Base-by-base conservation (phyloP, 2,113 vertebrate species). In the Speoplatyrhinus poulsoni region DNA sequence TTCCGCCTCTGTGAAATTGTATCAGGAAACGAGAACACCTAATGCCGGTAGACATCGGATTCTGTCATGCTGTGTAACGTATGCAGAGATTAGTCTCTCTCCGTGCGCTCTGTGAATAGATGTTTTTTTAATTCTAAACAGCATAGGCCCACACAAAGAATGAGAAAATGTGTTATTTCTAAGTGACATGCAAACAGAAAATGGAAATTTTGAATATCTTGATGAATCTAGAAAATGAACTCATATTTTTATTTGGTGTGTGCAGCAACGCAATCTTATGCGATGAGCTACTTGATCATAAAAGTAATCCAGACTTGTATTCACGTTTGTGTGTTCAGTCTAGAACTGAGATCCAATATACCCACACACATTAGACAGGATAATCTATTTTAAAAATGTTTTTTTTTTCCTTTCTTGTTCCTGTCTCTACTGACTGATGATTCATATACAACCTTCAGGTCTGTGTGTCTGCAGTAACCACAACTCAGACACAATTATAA, bases 401-500 rank as follows among this genome's bases (percentile, higher is more conserved):
- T 9, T 0, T 26, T 9, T 0, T 0, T 63, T 66, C 19, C 52
- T 7, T 3, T 8, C 67, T 68, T 41, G 4, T 67, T 33, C 53
- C 56, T 5, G 10, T 12, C 2, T 32, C 56, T 61, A 6, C 12
- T 69, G 52, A 61, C 16, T 12, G 15, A 36, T 54, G n/a, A 48
- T 11, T 62, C n/a, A 62, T 33, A 60, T 33, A 49, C 13, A 58
- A 57, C 33, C n/a, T 9, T 54, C 36, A 48, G 12, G 32, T 67
- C 26, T 50, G 10, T 49, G 26, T 56, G 19, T 60, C 46, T 79
- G 49, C 26, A 69, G 33, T n/a, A 53, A n/a, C 19, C 32, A 64
- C 26, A 57, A 59, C n/a, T 1, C 50, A 53, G 53, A 76, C 67
- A 50, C 12, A 59, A 15, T 62, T 69, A 54, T 32, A 53, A 50